phyloP scores from a whole-genome alignment of 2,888 invertebrate species.

The Morpho deidamia region DNA sequence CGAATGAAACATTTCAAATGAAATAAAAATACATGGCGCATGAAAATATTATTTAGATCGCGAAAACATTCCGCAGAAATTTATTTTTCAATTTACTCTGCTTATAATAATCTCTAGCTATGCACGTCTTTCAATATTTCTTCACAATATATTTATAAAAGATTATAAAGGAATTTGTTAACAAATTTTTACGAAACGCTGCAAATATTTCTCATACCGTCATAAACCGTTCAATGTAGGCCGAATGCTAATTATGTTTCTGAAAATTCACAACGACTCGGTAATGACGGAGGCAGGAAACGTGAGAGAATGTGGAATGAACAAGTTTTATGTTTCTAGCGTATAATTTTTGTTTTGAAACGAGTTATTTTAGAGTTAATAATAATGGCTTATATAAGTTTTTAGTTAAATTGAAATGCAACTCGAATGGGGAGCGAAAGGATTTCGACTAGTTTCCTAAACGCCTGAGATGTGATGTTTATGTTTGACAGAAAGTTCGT shows the following conservation, averaged over 20 bases:
- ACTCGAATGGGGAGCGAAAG: too few species aligned
- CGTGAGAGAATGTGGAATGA: constrained; percentile 9
- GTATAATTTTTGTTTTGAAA: neutral
- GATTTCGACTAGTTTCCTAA: too few species aligned
- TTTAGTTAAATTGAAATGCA: neutral
- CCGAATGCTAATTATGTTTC: constrained; percentile 18
- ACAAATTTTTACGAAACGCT: neutral
- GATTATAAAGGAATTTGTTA: neutral
- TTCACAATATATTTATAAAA: too few species aligned
- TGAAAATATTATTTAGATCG: too few species aligned
- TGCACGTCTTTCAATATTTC: too few species aligned
- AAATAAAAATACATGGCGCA: too few species aligned
- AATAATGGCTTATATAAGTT: neutral
- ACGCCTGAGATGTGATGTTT: too few species aligned
- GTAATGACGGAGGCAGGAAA: constrained; percentile 8
- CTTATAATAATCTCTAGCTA: too few species aligned
- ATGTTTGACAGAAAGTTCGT: too few species aligned
- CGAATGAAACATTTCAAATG: too few species aligned
- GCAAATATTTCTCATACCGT: constrained; percentile 8
- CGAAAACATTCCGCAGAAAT: too few species aligned
- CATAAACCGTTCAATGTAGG: constrained; percentile 12
- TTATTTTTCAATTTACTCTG: too few species aligned
- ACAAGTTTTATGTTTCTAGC: constrained; percentile 8
- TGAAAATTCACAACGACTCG: constrained; percentile 15
- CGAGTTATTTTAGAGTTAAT: constrained; percentile 4